phyloP scores from a whole-genome alignment of 2,888 invertebrate genomes.

The Stenotaenia linearis region DNA sequence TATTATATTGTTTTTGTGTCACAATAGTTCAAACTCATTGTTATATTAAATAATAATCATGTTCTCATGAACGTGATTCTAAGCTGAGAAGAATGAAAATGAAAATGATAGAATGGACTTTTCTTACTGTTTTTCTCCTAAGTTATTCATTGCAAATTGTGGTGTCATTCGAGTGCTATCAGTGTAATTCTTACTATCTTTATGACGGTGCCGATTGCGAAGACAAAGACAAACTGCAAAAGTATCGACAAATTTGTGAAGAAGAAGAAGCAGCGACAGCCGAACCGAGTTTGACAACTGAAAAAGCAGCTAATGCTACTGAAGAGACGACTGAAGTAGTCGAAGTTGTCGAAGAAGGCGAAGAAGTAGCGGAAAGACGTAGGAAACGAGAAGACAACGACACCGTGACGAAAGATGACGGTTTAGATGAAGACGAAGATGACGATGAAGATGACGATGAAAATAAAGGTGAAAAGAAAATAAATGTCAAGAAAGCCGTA shows the following conservation, averaged over 20 bases:
- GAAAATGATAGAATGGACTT: not conserved
- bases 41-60: not conserved
- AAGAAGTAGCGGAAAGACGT: no score
- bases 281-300: not conserved
- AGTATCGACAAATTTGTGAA: not conserved
- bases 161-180: not conserved
- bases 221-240: not conserved
- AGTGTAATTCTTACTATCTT: not conserved
- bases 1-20: not conserved
- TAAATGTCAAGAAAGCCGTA: not conserved
- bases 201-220: not conserved
- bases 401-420: no score
- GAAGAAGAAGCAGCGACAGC: not conserved
- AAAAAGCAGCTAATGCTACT: not conserved
- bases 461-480: no score
- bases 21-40: not conserved
- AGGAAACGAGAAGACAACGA: no score
- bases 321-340: no score
- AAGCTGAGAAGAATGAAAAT: not conserved
- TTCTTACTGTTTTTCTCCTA: not conserved
- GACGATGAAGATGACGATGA: no score
- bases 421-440: no score
- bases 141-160: not conserved
- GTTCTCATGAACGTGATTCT: not conserved
- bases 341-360: no score